phyloP scores from a whole-genome alignment of 2,888 invertebrate species.

The Cylloceria caligata region DNA sequence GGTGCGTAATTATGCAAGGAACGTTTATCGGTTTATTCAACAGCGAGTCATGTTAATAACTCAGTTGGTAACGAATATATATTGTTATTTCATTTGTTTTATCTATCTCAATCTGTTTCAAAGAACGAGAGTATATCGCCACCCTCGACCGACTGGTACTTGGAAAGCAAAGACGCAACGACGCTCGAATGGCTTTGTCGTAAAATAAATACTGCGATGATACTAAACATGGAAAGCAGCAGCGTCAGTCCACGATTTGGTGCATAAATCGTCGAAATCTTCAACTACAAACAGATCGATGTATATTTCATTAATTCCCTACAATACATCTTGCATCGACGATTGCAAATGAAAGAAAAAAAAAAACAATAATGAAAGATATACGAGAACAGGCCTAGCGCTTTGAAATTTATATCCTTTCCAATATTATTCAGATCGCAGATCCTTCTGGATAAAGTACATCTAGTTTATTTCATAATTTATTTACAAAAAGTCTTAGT shows the following conservation, averaged over 20 bases:
- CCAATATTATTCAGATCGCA: constrained; percentile 65
- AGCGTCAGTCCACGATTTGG: constrained; percentile 74
- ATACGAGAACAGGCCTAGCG: constrained; percentile 39
- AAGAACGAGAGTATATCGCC: constrained; percentile 87
- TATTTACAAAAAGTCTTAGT: constrained; percentile 84
- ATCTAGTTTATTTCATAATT: constrained; percentile 84
- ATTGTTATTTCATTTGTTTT: constrained; percentile 21
- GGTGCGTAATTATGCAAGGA: constrained; percentile 8
- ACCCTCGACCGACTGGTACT: constrained; percentile 88
- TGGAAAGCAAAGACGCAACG: constrained; percentile 88
- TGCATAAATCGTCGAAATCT: constrained; percentile 66
- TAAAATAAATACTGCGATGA: constrained; percentile 91
- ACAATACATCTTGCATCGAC: constrained; percentile 74
- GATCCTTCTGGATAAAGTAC: constrained; percentile 82
- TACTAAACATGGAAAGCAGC: constrained; percentile 90
- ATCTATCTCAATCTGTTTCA: constrained; percentile 64
- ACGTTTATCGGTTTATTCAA: constrained; percentile 37
- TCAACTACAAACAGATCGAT: constrained; percentile 71
- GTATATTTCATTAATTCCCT: constrained; percentile 79
- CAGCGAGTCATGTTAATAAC: background rate
- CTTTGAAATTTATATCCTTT: constrained; percentile 47
- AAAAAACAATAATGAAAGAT: constrained; percentile 34
- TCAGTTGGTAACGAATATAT: constrained; percentile 33
- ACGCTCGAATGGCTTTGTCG: constrained; percentile 90
- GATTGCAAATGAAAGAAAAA: constrained; percentile 57